Evolutionary conservation across 2,888 invertebrate genomes (phyloP).

Genomic region (Cremastinae sp.): DNA sequence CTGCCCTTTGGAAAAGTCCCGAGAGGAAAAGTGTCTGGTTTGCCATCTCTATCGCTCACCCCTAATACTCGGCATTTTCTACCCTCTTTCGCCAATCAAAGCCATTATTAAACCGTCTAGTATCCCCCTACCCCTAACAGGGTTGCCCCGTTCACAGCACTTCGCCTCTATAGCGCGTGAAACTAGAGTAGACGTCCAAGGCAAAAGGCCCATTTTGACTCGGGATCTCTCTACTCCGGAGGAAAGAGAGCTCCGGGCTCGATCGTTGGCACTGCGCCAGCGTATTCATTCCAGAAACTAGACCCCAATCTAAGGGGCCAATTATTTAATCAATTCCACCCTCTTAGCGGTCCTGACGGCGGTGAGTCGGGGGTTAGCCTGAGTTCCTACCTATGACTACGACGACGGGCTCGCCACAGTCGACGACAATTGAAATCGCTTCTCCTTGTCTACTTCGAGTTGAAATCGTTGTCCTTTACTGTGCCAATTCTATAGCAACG

Average conservation of each 20-base stretch:
- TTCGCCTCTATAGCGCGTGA: conserved; percentile 67
- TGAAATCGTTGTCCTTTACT: conserved; percentile 63
- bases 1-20: conserved; percentile 34
- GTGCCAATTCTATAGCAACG: conserved; percentile 57
- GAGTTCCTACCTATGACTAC: conserved; percentile 30
- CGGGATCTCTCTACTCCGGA: conserved; percentile 35
- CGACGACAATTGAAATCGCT: conserved; percentile 77
- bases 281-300: conserved; percentile 79
- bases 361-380: conserved; percentile 59
- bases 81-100: conserved; percentile 72
- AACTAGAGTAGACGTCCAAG: conserved; percentile 55
- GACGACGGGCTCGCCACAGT: conserved; percentile 53
- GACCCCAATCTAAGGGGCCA: conserved; percentile 79
- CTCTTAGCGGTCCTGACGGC: conserved; percentile 75
- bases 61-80: conserved; percentile 68
- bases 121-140: conserved; percentile 63
- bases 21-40: conserved; percentile 56
- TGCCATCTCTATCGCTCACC: conserved; percentile 30
- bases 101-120: conserved; percentile 77
- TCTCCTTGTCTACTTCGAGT: conserved; percentile 64
- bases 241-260: conserved; percentile 53
- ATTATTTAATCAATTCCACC: conserved; percentile 80
- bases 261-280: conserved; percentile 73
- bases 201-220: conserved; percentile 56
- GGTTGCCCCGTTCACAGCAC: conserved; percentile 65